Conservation (phyloP, 2,888 invertebrate species). For the Ochropacha duplaris region DNA sequence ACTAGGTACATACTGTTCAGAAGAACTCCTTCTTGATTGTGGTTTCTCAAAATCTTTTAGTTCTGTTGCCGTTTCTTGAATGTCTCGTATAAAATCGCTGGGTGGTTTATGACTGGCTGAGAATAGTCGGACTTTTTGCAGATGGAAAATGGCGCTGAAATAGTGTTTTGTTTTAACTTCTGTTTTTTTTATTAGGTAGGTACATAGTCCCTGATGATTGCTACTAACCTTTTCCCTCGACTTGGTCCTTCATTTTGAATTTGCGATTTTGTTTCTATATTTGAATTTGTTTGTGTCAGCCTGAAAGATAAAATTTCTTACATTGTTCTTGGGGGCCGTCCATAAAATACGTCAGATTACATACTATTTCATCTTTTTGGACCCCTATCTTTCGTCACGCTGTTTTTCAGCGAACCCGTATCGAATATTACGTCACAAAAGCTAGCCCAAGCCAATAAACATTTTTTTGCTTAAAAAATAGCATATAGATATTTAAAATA, state of each 20-base stretch:
- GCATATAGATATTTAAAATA: no score
- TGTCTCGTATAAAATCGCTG: conserved; percentile 32
- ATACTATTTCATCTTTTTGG: no score
- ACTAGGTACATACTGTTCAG: conserved; percentile 41
- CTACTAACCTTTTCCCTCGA: conserved; percentile 39
- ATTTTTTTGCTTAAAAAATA: no score
- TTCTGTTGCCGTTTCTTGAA: conserved; percentile 47
- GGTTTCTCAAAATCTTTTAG: conserved; percentile 47
- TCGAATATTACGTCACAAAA: no score
- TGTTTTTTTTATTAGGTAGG: no score
- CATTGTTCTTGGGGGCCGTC: no score
- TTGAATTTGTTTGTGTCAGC: conserved; percentile 30
- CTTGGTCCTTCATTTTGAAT: conserved; percentile 36
- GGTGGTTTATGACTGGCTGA: conserved; percentile 34
- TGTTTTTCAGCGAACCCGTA: no score
- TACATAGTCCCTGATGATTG: no score
- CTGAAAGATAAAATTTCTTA: conserved; percentile 29
- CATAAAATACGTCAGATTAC: no score
- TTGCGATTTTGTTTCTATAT: conserved; percentile 16
- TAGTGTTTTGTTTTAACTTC: conserved; percentile 1
- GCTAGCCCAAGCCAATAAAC: no score
- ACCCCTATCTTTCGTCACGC: no score
- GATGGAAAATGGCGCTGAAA: conserved; percentile 29
- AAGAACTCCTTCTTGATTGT: conserved; percentile 27
- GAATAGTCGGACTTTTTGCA: conserved; percentile 50